A percentile compares a stretch with the other conserved stretches of the same genome.
These are phyloP conservation scores for Hemicordylus capensis DNA, from an alignment of 2,113 vertebrate species.

Conservation along the genomic window DNA sequence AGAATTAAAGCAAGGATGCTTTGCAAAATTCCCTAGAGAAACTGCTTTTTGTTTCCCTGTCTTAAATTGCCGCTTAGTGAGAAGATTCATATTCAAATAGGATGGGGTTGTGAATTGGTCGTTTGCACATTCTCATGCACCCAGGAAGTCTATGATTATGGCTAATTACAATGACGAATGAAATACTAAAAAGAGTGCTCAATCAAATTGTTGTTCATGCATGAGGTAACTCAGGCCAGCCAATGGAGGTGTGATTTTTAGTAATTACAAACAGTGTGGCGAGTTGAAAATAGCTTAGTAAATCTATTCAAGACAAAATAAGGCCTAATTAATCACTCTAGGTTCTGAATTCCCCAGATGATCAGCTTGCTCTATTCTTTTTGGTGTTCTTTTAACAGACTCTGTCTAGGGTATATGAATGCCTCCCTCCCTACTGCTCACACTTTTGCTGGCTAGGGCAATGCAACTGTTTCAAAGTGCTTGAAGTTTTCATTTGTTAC, in stretches of 20 bases:
- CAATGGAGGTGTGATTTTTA: slow-evolving; percentile 77
- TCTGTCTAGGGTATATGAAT: slow-evolving; percentile 52
- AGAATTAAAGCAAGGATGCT: slow-evolving; percentile 65
- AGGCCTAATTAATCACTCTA: slow-evolving; percentile 84
- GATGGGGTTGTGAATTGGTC: slow-evolving; percentile 82
- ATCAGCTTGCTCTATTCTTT: slow-evolving; percentile 67
- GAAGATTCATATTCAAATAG: slow-evolving; percentile 93
- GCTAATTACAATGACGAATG: slow-evolving; percentile 91
- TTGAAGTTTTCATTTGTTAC: slow-evolving; percentile 44
- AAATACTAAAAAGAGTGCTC: slow-evolving; percentile 82
- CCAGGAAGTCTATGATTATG: slow-evolving; percentile 84
- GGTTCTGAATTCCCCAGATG: slow-evolving; percentile 76
- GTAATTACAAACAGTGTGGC: slow-evolving; percentile 81
- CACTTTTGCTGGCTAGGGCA: slow-evolving; percentile 43
- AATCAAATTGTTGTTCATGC: slow-evolving; percentile 86
- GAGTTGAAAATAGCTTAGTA: slow-evolving; percentile 75
- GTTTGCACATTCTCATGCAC: slow-evolving; percentile 86
- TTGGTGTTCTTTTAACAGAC: slow-evolving; percentile 66
- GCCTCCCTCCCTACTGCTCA: slow-evolving; percentile 29
- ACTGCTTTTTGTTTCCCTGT: slow-evolving; percentile 81
- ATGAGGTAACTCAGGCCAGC: slow-evolving; percentile 75
- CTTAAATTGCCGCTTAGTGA: slow-evolving; percentile 77
- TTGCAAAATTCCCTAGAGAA: slow-evolving; percentile 86
- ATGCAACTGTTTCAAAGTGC: slow-evolving; percentile 53
- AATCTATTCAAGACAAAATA: slow-evolving; percentile 79